Evolutionary conservation across 1,140 invertebrate genomes (phyloP).

Genomic region (Pantala flavescens): DNA sequence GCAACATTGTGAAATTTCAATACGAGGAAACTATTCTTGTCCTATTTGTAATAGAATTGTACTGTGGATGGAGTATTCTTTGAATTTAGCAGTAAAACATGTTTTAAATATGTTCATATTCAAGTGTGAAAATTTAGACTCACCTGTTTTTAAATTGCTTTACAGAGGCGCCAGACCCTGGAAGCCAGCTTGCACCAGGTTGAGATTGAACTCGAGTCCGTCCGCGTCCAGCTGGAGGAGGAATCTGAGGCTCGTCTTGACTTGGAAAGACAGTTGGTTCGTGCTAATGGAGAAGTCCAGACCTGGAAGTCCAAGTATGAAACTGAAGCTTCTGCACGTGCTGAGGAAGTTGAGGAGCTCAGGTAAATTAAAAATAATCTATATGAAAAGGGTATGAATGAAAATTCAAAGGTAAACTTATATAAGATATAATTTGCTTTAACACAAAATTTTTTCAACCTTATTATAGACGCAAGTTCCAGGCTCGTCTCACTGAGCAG

Average conservation of each 20-base stretch:
- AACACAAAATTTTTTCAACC: too few species aligned
- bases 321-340: conserved; percentile 75
- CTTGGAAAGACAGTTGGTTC: conserved; percentile 86
- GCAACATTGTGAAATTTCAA: too few species aligned
- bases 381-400: neutral
- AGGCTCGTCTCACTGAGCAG: conserved; percentile 81
- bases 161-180: conserved; percentile 67
- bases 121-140: neutral
- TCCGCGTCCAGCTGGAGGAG: conserved; percentile 87
- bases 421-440: neutral
- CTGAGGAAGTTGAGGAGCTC: conserved; percentile 87
- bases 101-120: too few species aligned
- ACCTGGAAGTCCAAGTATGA: conserved; percentile 89
- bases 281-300: conserved; percentile 76
- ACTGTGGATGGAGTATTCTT: too few species aligned
- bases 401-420: neutral
- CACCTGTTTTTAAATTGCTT: neutral
- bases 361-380: conserved; percentile 37
- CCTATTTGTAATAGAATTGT: too few species aligned
- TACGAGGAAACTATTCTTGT: too few species aligned
- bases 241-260: conserved; percentile 91
- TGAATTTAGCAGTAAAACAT: too few species aligned
- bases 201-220: conserved; percentile 84
- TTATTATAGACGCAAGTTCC: conserved; percentile 63
- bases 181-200: conserved; percentile 81